Evolutionary conservation across 1,140 invertebrate genomes (phyloP).

Genomic region (Cydia pomonella): DNA sequence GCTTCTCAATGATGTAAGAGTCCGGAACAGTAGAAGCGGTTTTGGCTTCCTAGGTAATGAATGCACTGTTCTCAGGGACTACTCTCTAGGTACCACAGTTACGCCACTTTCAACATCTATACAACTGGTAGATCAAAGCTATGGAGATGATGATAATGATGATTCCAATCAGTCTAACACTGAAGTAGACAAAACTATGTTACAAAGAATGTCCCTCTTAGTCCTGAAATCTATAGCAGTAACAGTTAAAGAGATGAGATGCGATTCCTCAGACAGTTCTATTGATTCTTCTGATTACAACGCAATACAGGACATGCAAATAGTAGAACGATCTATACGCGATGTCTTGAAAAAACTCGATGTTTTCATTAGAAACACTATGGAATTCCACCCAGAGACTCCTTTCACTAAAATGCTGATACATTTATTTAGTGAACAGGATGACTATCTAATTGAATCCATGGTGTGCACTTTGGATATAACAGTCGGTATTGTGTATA

Average conservation of each 20-base stretch:
- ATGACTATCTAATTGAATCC: slow-evolving; percentile 94
- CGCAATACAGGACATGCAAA: slow-evolving; percentile 93
- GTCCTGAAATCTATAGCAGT: slow-evolving; percentile 94
- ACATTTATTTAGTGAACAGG: slow-evolving; percentile 93
- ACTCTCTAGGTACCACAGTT: slow-evolving; percentile 63
- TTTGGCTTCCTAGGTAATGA: slow-evolving; percentile 81
- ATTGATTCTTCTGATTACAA: slow-evolving; percentile 91
- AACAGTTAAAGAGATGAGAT: slow-evolving; percentile 93
- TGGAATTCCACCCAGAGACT: slow-evolving; percentile 93
- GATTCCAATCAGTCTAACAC: slow-evolving; percentile 56
- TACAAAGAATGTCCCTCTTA: slow-evolving; percentile 92
- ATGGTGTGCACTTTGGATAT: slow-evolving; percentile 95
- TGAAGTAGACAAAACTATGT: slow-evolving; percentile 85
- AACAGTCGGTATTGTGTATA: slow-evolving; percentile 90
- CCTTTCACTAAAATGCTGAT: slow-evolving; percentile 93
- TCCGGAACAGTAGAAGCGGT: slow-evolving; percentile 76
- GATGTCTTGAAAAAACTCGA: slow-evolving; percentile 92
- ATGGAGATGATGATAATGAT: slow-evolving; percentile 64
- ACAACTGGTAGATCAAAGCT: slow-evolving; percentile 70
- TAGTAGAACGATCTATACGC: slow-evolving; percentile 91
- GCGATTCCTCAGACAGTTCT: slow-evolving; percentile 91
- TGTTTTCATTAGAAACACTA: slow-evolving; percentile 88
- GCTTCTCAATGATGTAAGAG: slow-evolving; percentile 84
- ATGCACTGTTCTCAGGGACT: slow-evolving; percentile 66
- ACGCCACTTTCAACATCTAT: slow-evolving; percentile 60